Evolutionary conservation across 2,888 invertebrate genomes (phyloP), one percentile per base, ranked within the genome.

Genomic region (Phania funesta): DNA sequence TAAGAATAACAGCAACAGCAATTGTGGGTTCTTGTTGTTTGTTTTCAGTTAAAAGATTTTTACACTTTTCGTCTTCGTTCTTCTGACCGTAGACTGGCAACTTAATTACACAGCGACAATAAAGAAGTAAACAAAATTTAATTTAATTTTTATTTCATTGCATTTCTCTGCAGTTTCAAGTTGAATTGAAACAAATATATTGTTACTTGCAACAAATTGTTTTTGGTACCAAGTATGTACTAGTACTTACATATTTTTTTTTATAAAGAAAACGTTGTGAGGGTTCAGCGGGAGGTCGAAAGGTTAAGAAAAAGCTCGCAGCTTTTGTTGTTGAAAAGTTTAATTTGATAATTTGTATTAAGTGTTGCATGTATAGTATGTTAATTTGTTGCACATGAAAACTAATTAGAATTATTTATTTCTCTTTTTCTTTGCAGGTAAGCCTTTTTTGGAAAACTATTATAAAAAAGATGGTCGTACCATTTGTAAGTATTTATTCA

Each of bases 61-160:
- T 38, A 32, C 60, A 58, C 32, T 50, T 50, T 62, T 32, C 62
- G n/a, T 62, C 29, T 26, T 29, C 16, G 13, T 22, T 7, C 8
- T 58, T 24, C 24, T 24, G 38, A 22, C 16, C 26, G 24, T 18
- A 41, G 29, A 32, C 52, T 41, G 60, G 73, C 74, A 65, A 74
- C 54, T 65, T 74, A 54, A 74, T 65, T 54, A 65, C 64, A 74
- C 44, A 24, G 62, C 18, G 35, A 74, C 54, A 74, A 65, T 64
- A 48, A 56, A 64, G 52, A 65, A 46, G 44, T 64, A 56, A 74
- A 74, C 64, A 22, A 54, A 74, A 64, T 65, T 74, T 56, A 46
- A 65, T 74, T 74, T 54, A 35, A 64, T 64, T 74, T 46, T 64
- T 54, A 24, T 35, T 32, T 32, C 46, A 44, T 56, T 62, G 50